A percentile compares a stretch with the other conserved stretches of the same genome.
These are phyloP conservation scores for Phrynocephalus vlangalii DNA, from an alignment of 2,797 vertebrate species.

Conservation along the genomic window DNA sequence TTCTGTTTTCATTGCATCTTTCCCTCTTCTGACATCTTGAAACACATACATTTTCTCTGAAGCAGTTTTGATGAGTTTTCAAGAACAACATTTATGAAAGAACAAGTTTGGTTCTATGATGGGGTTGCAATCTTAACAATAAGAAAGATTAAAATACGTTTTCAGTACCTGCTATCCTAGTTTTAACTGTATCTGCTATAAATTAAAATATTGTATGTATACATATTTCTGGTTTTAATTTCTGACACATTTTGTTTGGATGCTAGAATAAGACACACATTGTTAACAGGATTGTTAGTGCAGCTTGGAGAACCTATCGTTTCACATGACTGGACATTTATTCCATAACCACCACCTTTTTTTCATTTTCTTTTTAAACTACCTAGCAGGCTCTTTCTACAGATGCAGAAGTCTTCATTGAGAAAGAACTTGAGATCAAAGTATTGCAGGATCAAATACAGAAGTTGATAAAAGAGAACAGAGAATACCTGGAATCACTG, in stretches of 20 bases:
- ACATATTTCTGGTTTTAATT: conserved; percentile 15
- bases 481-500: conserved; percentile 73
- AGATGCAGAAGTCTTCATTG: conserved; percentile 79
- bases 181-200: not conserved
- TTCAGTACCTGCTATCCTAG: not conserved
- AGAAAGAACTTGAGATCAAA: conserved; percentile 82
- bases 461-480: conserved; percentile 77
- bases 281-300: not conserved
- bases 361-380: conserved; percentile 12
- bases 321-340: not conserved
- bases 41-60: not conserved
- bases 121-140: not conserved
- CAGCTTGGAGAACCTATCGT: not conserved
- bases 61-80: not conserved
- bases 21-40: not conserved
- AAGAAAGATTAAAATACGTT: not conserved
- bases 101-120: not conserved
- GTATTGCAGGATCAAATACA: conserved; percentile 78
- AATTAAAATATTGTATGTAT: not conserved
- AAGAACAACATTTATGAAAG: not conserved
- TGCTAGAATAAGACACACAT: not conserved
- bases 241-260: not conserved
- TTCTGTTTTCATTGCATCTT: not conserved
- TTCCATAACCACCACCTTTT: not conserved
- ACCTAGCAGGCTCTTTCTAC: conserved; percentile 80